Base-by-base conservation (phyloP, 2,888 invertebrate species). In the Molanna angustata region DNA sequence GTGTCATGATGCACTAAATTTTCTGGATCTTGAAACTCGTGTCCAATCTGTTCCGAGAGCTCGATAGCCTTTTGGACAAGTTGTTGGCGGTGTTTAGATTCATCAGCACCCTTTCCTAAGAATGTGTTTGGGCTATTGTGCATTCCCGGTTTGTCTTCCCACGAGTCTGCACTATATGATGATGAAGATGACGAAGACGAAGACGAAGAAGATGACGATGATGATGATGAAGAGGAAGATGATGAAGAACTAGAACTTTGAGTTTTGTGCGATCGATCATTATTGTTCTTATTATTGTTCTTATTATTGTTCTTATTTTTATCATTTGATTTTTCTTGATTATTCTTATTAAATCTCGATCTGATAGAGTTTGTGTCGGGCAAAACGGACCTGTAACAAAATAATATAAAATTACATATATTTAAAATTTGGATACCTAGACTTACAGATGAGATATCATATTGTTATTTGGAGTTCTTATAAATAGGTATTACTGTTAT, bases 11-110 rank as follows among this genome's bases (percentile, higher is more conserved):
- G 73, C 0, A 79, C 76, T 64, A 84, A 79, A 31, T 74, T 72
- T 64, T 75, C 78, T 0, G 82, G 77, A 27, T 78, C 71, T 56
- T 81, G 76, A 9, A 86, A 63, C 50, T 83, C 82, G 42, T 76
- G 71, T 19, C 78, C 81, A 46, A 87, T 81, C 64, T 85, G 74
- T 53, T 74, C 69, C 4, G 80, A 67, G 1, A 77, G 64, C 58
- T 74, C 75, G 63, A 72, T 68, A 2, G 72, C 66, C 58, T 71
- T 56, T 62, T 71, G 69, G 58, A 71, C 60, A 18, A 61, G 60
- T 16, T 56, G 53, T 42, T 63, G 73, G 50, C 76, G 71, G 11
- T 66, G 65, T 32, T 69, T 69, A 6, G 70, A 66, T 55, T 65
- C 69, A 67, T 74, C 68, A 62, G 76, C 75, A n/a, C 76, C 61